Evolutionary conservation across 2,113 vertebrate genomes (phyloP).

Genomic region (Talpa occidentalis): DNA sequence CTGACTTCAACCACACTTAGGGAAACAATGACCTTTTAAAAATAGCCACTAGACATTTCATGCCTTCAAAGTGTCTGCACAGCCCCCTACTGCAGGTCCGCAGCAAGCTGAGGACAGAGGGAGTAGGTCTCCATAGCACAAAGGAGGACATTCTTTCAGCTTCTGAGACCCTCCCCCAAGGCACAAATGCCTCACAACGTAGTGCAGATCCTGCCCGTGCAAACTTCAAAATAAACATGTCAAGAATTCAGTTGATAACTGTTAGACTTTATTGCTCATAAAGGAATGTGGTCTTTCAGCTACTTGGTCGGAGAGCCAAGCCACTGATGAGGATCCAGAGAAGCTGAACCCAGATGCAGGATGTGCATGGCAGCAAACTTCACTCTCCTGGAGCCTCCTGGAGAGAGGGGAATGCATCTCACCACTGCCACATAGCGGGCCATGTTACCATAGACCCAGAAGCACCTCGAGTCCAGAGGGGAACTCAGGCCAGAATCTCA

Average conservation of each 20-base stretch:
- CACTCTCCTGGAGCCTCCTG: not conserved
- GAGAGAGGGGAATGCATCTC: not conserved
- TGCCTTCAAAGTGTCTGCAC: not conserved
- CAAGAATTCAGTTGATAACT: not conserved
- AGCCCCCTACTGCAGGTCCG: not conserved
- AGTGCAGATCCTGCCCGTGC: not conserved
- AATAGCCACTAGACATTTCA: rapidly evolving
- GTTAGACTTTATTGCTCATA: not conserved
- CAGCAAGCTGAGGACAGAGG: no score
- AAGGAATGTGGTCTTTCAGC: not conserved
- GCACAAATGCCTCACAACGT: not conserved
- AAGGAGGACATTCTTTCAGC: not conserved
- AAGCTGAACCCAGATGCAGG: not conserved
- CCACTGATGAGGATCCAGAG: not conserved
- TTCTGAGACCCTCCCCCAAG: not conserved
- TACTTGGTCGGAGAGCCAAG: not conserved
- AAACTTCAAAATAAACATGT: not conserved
- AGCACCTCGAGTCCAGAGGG: not conserved
- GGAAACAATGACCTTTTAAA: not conserved
- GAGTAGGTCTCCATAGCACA: not conserved
- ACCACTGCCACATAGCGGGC: not conserved
- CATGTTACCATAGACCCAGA: rapidly evolving
- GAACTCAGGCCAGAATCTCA: rapidly evolving
- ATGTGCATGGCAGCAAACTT: not conserved
- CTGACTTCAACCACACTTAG: not conserved